Conservation (phyloP, 2,113 vertebrate genomes). For the Anthoscopus minutus region DNA sequence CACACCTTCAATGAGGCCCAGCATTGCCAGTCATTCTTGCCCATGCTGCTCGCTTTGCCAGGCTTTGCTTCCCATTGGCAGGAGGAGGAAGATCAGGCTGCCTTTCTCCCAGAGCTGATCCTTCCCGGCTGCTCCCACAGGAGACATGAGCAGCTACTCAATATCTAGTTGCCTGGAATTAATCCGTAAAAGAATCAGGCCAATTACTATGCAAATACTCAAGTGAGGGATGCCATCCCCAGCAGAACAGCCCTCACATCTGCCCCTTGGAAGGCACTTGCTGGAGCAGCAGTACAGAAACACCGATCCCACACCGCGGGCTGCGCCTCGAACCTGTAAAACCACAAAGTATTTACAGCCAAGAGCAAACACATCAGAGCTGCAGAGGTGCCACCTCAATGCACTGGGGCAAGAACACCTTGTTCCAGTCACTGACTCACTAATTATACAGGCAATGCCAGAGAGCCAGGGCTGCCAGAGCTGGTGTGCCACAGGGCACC, state of each 20-base stretch:
- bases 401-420: constrained; percentile 41
- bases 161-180: not conserved
- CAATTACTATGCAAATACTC: not conserved
- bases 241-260: not conserved
- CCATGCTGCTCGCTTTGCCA: fast-evolving
- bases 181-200: not conserved
- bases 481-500: not conserved
- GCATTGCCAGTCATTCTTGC: not conserved
- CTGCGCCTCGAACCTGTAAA: constrained; percentile 17
- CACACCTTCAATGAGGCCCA: not conserved
- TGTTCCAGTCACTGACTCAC: constrained; percentile 54
- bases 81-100: not conserved
- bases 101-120: not conserved
- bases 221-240: not conserved
- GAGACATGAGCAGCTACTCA: not conserved
- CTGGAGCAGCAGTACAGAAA: not conserved
- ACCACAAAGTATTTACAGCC: constrained; percentile 46
- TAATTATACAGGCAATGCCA: constrained; percentile 40
- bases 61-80: not conserved
- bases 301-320: fast-evolving
- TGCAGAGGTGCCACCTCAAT: constrained; percentile 17
- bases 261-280: not conserved
- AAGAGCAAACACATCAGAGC: constrained; percentile 34
- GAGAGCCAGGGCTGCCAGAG: not conserved
- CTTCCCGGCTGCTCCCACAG: not conserved